These are phyloP conservation scores for Chloebia gouldiae DNA, from an alignment of 2,113 vertebrate species.

Conservation along the genomic window DNA sequence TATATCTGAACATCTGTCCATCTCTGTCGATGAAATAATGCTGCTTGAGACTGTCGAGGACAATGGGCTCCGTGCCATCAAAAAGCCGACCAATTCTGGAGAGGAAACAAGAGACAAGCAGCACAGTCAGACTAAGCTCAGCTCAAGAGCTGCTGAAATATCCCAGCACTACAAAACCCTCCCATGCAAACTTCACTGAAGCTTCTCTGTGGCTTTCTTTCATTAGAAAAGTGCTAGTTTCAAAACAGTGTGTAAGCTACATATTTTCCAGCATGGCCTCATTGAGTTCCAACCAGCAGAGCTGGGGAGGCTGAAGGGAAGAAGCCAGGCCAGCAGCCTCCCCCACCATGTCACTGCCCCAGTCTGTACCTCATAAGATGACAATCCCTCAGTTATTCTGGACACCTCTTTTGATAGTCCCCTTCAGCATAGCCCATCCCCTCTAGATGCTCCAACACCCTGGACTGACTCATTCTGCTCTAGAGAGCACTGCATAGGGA, in stretches of 20 bases:
- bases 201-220: neutral
- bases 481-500: neutral
- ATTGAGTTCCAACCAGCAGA: neutral
- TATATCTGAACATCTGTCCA: conserved; percentile 99
- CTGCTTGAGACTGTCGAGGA: conserved; percentile 99
- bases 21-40: conserved; percentile 99
- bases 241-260: neutral
- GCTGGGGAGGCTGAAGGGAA: neutral
- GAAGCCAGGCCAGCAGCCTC: neutral
- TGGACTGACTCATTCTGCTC: neutral
- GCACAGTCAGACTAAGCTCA: conserved; percentile 31
- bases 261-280: neutral
- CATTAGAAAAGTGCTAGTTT: neutral
- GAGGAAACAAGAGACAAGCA: conserved; percentile 27
- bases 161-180: neutral
- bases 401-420: neutral
- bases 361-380: neutral
- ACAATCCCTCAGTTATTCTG: neutral
- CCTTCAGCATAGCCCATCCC: neutral
- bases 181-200: accelerated
- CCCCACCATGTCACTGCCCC: neutral
- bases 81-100: conserved; percentile 96
- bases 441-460: neutral
- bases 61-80: conserved; percentile 98
- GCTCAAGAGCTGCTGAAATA: neutral